phyloP scores from a whole-genome alignment of 2,888 invertebrate species.

The Dryocosmus kuriphilus region DNA sequence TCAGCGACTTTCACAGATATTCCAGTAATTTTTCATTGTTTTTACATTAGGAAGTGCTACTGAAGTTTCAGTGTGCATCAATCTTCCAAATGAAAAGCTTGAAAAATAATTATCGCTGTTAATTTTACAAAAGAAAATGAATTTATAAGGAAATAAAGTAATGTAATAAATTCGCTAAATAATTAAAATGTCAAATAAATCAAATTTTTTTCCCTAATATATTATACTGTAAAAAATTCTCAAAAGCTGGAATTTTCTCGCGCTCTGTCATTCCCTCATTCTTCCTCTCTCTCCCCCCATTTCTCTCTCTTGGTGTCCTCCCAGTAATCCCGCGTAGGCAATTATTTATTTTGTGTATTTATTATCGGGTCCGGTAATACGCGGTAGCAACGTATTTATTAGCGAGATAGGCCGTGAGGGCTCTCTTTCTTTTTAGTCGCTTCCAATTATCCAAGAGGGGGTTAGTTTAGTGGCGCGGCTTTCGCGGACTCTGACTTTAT shows the following conservation, averaged over 20 bases:
- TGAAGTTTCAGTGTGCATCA: too few species aligned
- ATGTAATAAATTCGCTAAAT: background rate
- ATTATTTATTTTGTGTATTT: conserved; percentile 69
- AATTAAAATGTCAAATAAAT: background rate
- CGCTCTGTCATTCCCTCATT: conserved; percentile 7
- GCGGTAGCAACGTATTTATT: conserved; percentile 73
- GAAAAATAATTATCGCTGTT: background rate
- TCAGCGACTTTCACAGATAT: too few species aligned
- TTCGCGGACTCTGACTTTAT: conserved; percentile 44
- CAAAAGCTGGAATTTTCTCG: conserved; percentile 46
- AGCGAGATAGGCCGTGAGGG: conserved; percentile 67
- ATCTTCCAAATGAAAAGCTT: background rate
- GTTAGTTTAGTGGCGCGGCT: conserved; percentile 49
- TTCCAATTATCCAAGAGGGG: conserved; percentile 66
- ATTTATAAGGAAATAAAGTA: background rate
- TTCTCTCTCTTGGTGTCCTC: conserved; percentile 39
- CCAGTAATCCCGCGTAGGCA: conserved; percentile 45
- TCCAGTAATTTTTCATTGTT: too few species aligned
- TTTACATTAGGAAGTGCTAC: too few species aligned
- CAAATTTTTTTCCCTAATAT: conserved; percentile 35
- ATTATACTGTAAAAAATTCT: conserved; percentile 38
- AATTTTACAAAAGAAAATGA: background rate
- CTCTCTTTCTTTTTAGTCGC: conserved; percentile 59
- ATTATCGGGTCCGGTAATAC: conserved; percentile 66
- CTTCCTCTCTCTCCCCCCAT: conserved; percentile 4